A percentile compares a stretch with the other conserved stretches of the same genome.
Conservation (phyloP, 2,113 vertebrate genomes). For the Calidris pygmaea region DNA sequence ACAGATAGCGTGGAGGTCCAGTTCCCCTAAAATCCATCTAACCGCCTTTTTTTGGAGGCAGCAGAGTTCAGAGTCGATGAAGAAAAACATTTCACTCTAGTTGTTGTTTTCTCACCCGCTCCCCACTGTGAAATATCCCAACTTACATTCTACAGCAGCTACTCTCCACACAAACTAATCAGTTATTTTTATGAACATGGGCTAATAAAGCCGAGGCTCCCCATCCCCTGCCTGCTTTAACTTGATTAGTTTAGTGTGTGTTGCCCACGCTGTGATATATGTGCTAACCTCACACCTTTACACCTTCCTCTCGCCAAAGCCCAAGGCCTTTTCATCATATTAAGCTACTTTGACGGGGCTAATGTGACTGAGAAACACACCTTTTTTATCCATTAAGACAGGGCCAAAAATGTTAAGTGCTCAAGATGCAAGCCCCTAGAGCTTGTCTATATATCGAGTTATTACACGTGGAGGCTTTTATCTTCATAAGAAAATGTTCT, state of each 20-base stretch:
- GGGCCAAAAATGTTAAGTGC: slow-evolving; percentile 65
- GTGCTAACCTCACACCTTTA: slow-evolving; percentile 41
- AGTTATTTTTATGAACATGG: fast-evolving
- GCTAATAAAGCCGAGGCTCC: neutral
- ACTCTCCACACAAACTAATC: fast-evolving
- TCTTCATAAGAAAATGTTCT: slow-evolving; percentile 51
- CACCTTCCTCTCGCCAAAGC: slow-evolving; percentile 34
- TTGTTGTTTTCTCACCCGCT: neutral
- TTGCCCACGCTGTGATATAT: neutral
- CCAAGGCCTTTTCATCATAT: slow-evolving; percentile 32
- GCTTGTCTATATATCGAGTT: slow-evolving; percentile 64
- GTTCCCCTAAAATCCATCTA: neutral
- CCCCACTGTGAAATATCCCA: fast-evolving
- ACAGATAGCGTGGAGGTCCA: neutral
- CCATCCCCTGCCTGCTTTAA: neutral
- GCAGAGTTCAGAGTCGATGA: neutral
- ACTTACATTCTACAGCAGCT: neutral
- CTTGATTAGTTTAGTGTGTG: neutral
- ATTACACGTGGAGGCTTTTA: slow-evolving; percentile 66
- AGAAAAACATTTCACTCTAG: neutral
- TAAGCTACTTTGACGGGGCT: slow-evolving; percentile 47
- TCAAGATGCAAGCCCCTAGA: slow-evolving; percentile 54
- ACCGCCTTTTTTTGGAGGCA: neutral
- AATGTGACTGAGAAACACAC: slow-evolving; percentile 50
- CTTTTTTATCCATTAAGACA: slow-evolving; percentile 53